Evolutionary conservation across 2,797 vertebrate species (phyloP).

Genomic region (Euthynnus affinis): DNA sequence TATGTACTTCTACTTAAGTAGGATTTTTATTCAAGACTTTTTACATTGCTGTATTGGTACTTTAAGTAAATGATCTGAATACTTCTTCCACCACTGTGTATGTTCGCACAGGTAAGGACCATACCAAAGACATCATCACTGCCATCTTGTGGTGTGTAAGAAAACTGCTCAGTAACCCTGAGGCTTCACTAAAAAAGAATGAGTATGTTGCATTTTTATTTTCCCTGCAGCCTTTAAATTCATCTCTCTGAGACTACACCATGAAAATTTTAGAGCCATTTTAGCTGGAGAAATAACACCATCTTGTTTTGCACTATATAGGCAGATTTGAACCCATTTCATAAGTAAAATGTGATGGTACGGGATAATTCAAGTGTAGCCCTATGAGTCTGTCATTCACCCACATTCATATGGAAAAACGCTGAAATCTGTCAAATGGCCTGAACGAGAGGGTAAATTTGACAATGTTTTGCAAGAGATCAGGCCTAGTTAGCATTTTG

Average conservation of each 20-base stretch:
- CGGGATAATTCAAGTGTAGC: too few species aligned
- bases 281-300: neutral
- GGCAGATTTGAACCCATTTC: too few species aligned
- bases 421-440: neutral
- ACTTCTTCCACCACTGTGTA: too few species aligned
- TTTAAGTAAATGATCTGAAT: too few species aligned
- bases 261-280: neutral
- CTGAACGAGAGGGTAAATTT: neutral
- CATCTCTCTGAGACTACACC: neutral
- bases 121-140: constrained; percentile 26
- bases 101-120: neutral
- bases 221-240: neutral
- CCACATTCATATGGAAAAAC: neutral
- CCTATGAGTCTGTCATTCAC: neutral
- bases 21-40: too few species aligned
- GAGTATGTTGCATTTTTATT: neutral
- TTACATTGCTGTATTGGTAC: too few species aligned
- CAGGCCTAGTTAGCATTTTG: neutral
- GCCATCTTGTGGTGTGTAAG: constrained; percentile 68
- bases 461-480: neutral
- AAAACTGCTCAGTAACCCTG: constrained; percentile 9
- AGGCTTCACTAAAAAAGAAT: neutral
- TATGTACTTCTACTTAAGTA: too few species aligned
- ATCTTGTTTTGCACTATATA: neutral
- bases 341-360: too few species aligned